Evolutionary conservation across 2,888 invertebrate species (phyloP).

Genomic region (Rhingia rostrata): DNA sequence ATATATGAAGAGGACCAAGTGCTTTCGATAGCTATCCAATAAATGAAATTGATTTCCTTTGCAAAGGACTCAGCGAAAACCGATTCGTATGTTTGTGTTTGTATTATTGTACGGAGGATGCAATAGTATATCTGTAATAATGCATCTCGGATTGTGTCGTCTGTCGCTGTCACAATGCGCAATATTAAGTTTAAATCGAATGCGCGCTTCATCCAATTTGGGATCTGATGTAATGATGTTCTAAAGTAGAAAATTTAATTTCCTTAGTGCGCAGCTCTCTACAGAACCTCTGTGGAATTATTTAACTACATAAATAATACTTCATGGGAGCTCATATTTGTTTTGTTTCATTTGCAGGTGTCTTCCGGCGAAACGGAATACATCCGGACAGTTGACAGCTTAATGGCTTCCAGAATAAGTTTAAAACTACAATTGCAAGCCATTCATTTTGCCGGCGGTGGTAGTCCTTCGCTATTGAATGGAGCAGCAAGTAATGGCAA

Average conservation of each 20-base stretch:
- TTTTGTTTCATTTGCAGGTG: constrained; percentile 78
- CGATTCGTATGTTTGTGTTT: constrained; percentile 1
- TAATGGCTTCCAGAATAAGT: constrained; percentile 81
- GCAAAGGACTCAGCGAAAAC: constrained; percentile 27
- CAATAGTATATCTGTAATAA: constrained; percentile 8
- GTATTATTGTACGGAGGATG: background rate
- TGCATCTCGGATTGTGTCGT: constrained; percentile 25
- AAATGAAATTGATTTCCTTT: constrained; percentile 70
- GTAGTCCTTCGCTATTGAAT: constrained; percentile 77
- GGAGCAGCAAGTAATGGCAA: constrained; percentile 76
- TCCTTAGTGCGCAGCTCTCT: constrained; percentile 35
- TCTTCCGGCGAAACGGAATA: constrained; percentile 81
- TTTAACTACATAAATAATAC: constrained; percentile 4
- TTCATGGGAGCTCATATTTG: constrained; percentile 43
- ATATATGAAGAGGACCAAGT: constrained; percentile 60
- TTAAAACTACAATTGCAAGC: constrained; percentile 82
- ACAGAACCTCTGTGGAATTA: constrained; percentile 28
- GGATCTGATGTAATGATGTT: constrained; percentile 49
- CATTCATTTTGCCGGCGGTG: constrained; percentile 81
- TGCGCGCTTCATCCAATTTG: constrained; percentile 33
- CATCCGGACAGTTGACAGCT: constrained; percentile 81
- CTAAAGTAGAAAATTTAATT: constrained; percentile 63
- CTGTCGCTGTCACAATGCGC: constrained; percentile 51
- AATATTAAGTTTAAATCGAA: constrained; percentile 63
- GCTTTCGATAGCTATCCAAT: constrained; percentile 71